phyloP scores from a whole-genome alignment of 2,113 vertebrate genomes.

The Phocoena phocoena region DNA sequence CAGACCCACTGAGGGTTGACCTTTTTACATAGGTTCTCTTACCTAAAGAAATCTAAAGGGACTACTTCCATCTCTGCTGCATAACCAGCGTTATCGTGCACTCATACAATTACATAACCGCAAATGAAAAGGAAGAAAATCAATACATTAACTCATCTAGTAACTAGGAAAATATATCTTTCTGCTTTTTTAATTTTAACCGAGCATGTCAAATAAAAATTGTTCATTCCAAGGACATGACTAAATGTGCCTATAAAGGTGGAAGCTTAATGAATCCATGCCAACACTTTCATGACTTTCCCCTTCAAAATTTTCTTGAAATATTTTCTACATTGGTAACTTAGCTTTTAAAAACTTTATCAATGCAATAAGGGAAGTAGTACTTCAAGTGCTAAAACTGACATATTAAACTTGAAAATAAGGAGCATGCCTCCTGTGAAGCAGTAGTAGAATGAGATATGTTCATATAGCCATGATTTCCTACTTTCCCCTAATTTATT shows the following conservation, averaged over 20 bases:
- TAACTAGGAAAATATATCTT: neutral
- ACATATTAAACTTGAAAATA: neutral
- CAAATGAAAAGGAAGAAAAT: neutral
- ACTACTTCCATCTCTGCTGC: neutral
- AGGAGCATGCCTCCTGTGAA: neutral
- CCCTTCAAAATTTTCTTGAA: neutral
- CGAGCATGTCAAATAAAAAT: neutral
- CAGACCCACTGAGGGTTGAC: neutral
- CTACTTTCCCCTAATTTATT: neutral
- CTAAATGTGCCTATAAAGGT: neutral
- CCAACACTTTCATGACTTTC: neutral
- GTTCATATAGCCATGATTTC: neutral
- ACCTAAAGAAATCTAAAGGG: neutral
- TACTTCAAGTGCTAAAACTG: neutral
- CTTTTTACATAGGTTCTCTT: neutral
- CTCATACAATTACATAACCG: neutral
- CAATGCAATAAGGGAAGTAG: neutral
- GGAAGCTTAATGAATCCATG: neutral
- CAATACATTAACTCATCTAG: neutral
- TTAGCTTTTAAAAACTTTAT: neutral
- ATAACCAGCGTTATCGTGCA: neutral
- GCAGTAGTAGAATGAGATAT: neutral
- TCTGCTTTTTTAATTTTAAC: neutral
- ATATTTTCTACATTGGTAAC: neutral
- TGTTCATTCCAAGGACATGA: neutral